Base-by-base conservation (phyloP, 2,797 vertebrate species). In the Myotis vivesi region DNA sequence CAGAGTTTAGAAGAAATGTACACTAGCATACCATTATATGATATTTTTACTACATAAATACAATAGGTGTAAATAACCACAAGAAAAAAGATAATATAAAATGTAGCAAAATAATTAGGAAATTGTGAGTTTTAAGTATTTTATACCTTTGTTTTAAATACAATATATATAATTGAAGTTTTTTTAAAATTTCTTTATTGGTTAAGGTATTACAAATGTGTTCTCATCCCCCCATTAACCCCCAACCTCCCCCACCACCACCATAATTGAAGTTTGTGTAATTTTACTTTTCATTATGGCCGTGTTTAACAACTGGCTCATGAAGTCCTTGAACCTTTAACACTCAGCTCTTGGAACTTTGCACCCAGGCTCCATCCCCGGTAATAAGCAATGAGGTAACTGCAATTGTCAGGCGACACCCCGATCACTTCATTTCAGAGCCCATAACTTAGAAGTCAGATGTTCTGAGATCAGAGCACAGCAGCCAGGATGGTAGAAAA, bases 41-140 rank as follows among this genome's bases (percentile, higher is more conserved):
- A 3, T 72, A 83, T 64, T 88, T 94, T 59, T 22, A 77, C 28
- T 6, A 30, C 28, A 69, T 46, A 81, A 46, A 49, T 8, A 22
- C 8, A 46, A 25, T 49, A 55, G 33, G 17, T 59, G 19, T 28
- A 69, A 62, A 84, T 55, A 89, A 81, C 20, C 8, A 38, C 59
- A 53, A 59, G 59, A 62, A 69, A 92, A 75, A n/a, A 57, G 13
- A 49, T 38, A 64, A 73, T 38, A 89, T 41, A 49, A 75, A 55
- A 84, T 41, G 13, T 33, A 85, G 13, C 76, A 80, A 85, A 93
- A 76, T 89, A 59, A 90, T 81, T 73, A 91, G 38, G 13, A 88
- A 55, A 16, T n/a, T 20, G 69, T 85, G 30, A 68, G 12, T 84
- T 94, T 93, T 73, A 95, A 76, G 33, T 69, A 80, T 80, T 75